These are phyloP conservation scores for Trachelipus rathkii DNA, from an alignment of 1,140 invertebrate genomes.

Conservation along the genomic window DNA sequence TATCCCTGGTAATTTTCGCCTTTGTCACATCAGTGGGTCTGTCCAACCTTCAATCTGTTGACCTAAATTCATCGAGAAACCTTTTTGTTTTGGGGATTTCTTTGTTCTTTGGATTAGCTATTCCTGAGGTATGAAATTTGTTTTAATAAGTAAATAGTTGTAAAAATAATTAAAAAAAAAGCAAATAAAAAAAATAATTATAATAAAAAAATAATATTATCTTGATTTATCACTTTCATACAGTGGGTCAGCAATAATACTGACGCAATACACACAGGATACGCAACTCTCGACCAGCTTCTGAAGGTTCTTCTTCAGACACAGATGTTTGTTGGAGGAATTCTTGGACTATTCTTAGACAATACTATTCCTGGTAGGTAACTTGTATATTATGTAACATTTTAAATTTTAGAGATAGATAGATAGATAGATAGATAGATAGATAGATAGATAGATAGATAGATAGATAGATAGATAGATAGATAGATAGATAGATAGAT, in stretches of 20 bases:
- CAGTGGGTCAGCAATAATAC: background rate
- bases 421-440: no score
- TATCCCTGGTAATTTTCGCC: slow-evolving; percentile 81
- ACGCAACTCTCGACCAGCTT: slow-evolving; percentile 21
- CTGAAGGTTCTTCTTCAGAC: slow-evolving; percentile 50
- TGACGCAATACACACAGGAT: background rate
- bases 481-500: no score
- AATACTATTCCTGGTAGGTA: slow-evolving; percentile 52
- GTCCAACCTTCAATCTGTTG: slow-evolving; percentile 74
- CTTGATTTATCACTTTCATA: background rate
- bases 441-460: no score
- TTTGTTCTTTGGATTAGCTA: slow-evolving; percentile 14
- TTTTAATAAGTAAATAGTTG: no score
- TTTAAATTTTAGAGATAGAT: no score
- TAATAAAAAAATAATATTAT: no score
- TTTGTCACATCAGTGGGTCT: slow-evolving; percentile 69
- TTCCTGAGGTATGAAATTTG: slow-evolving; percentile 10
- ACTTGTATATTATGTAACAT: no score
- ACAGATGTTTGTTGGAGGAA: slow-evolving; percentile 52
- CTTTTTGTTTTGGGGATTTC: slow-evolving; percentile 24
- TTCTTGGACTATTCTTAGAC: slow-evolving; percentile 50
- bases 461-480: no score
- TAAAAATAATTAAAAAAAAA: no score
- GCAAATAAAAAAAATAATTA: no score
- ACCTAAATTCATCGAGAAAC: slow-evolving; percentile 68